Evolutionary conservation across 2,888 invertebrate genomes (phyloP).

Genomic region (Bimastos eiseni): DNA sequence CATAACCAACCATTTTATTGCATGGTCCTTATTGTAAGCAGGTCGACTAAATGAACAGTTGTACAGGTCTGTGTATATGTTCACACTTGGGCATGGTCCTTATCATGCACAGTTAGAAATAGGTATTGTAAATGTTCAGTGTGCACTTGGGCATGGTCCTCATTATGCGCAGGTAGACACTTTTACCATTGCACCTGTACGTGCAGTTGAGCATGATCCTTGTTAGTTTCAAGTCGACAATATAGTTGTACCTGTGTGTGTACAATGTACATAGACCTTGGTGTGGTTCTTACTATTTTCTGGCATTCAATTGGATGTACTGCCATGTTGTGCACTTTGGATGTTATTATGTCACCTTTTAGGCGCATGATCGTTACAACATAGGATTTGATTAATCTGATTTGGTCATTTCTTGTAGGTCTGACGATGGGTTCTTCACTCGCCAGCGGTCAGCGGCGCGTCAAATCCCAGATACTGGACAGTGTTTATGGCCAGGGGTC

Average conservation of each 20-base stretch:
- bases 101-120: neutral
- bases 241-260: neutral
- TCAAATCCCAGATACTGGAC: slow-evolving; percentile 54
- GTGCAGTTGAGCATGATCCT: neutral
- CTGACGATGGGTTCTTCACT: slow-evolving; percentile 53
- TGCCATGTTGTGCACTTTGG: neutral
- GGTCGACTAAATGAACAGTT: too few species aligned
- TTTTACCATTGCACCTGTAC: too few species aligned
- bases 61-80: too few species aligned
- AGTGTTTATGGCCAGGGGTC: slow-evolving; percentile 45
- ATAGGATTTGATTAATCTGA: neutral
- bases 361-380: neutral
- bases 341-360: neutral
- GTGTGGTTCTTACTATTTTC: neutral
- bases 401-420: slow-evolving; percentile 46
- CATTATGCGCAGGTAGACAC: neutral
- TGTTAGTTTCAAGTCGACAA: neutral
- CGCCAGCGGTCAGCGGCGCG: slow-evolving; percentile 51
- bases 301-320: neutral
- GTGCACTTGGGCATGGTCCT: neutral
- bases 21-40: too few species aligned
- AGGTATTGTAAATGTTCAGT: neutral
- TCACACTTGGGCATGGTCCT: neutral
- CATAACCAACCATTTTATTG: too few species aligned
- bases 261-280: neutral